Evolutionary conservation across 2,888 invertebrate genomes (phyloP).

Genomic region (Volucella inflata): DNA sequence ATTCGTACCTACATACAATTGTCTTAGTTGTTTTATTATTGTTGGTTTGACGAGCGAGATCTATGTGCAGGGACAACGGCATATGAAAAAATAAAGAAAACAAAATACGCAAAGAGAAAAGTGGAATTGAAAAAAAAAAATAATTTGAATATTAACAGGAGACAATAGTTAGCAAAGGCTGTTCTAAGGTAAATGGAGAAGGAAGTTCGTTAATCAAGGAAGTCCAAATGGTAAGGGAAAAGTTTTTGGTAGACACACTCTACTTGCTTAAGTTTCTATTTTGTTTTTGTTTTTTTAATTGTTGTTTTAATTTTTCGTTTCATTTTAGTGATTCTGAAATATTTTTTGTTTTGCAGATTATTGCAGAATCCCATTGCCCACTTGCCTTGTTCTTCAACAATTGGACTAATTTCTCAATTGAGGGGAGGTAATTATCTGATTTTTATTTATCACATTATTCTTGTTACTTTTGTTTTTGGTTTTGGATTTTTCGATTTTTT

Average conservation of each 20-base stretch:
- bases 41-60: not conserved
- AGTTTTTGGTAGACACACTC: not conserved
- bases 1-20: too few species aligned
- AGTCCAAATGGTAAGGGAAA: slow-evolving; percentile 24
- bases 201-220: slow-evolving; percentile 14
- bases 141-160: not conserved
- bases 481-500: too few species aligned
- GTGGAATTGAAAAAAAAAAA: slow-evolving; percentile 22
- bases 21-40: not conserved
- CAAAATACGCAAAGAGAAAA: not conserved
- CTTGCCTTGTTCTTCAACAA: not conserved
- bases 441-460: too few species aligned
- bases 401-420: not conserved
- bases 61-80: not conserved
- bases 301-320: slow-evolving; percentile 1
- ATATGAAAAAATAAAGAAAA: not conserved
- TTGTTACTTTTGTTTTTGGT: too few species aligned
- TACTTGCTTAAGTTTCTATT: slow-evolving; percentile 2
- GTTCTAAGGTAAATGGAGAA: not conserved
- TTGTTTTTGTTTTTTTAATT: slow-evolving; percentile 3
- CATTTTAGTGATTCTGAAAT: slow-evolving; percentile 2
- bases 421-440: not conserved
- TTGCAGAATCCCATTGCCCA: not conserved
- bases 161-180: not conserved
- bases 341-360: slow-evolving; percentile 7